These are phyloP conservation scores for Drosophila rhopaloa DNA, from an alignment of 1,140 invertebrate genomes.

Conservation along the genomic window DNA sequence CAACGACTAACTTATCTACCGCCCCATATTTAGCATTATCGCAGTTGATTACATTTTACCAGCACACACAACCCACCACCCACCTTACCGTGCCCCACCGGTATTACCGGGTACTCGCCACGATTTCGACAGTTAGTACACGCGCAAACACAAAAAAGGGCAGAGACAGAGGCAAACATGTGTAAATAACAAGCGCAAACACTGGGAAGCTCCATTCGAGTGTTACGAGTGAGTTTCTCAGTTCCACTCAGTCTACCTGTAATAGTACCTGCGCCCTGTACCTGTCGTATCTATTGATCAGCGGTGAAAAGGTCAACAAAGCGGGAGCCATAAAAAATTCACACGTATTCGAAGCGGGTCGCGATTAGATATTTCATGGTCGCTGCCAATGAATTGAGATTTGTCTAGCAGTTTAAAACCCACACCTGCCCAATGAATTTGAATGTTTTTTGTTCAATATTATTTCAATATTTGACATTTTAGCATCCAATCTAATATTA, in stretches of 20 bases:
- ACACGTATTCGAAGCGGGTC: conserved; percentile 54
- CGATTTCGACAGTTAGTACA: conserved; percentile 37
- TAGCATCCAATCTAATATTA: too few relatives aligned
- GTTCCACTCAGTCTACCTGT: conserved; percentile 15
- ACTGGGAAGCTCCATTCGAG: conserved; percentile 34
- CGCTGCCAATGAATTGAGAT: conserved; percentile 71
- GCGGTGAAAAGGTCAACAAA: conserved; percentile 68
- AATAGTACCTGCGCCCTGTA: conserved; percentile 30
- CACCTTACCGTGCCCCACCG: conserved; percentile 16
- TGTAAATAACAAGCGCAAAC: conserved; percentile 67
- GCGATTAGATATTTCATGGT: conserved; percentile 72
- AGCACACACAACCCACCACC: not conserved
- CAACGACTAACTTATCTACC: conserved; percentile 64
- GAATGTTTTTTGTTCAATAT: too few relatives aligned
- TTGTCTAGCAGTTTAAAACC: conserved; percentile 15
- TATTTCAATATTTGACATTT: too few relatives aligned
- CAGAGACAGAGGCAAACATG: conserved; percentile 45
- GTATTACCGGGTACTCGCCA: conserved; percentile 22
- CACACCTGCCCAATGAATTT: too few relatives aligned
- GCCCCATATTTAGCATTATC: conserved; percentile 41
- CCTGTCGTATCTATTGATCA: conserved; percentile 52
- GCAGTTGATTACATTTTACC: conserved; percentile 60
- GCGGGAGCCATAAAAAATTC: conserved; percentile 62
- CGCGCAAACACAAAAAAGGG: conserved; percentile 23
- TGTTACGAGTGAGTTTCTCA: conserved; percentile 42